A percentile compares a stretch with the other conserved stretches of the same genome.
These are phyloP conservation scores for Malthinus flaveolus DNA, from an alignment of 2,888 invertebrate species.

Conservation along the genomic window DNA sequence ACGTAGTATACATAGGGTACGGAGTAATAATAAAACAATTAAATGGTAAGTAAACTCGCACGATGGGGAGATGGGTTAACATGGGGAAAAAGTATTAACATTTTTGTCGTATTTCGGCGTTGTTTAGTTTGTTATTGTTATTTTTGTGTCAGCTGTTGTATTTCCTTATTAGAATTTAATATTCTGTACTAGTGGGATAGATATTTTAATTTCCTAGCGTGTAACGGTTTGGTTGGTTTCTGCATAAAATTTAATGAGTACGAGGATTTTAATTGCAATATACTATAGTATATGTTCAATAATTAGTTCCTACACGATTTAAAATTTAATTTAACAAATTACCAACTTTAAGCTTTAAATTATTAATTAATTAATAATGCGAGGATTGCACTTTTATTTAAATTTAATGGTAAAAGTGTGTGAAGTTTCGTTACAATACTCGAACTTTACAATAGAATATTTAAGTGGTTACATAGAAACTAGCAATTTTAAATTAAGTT, in stretches of 20 bases:
- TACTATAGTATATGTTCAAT: slow-evolving; percentile 8
- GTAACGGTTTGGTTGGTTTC: slow-evolving; percentile 2
- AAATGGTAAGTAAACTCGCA: too few relatives aligned
- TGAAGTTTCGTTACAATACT: slow-evolving; percentile 1
- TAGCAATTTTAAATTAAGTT: slow-evolving; percentile 18
- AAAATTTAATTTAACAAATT: background rate
- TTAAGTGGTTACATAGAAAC: slow-evolving; percentile 14
- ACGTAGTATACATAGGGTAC: too few relatives aligned
- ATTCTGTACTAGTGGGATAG: too few relatives aligned
- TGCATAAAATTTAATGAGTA: slow-evolving; percentile 12
- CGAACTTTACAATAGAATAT: slow-evolving; percentile 7
- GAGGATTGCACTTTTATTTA: background rate
- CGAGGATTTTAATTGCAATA: slow-evolving; percentile 22
- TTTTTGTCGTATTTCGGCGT: too few relatives aligned
- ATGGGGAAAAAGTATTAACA: too few relatives aligned
- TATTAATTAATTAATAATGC: background rate
- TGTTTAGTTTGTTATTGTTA: too few relatives aligned
- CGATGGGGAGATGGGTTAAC: too few relatives aligned
- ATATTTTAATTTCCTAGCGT: too few relatives aligned
- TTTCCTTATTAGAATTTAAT: too few relatives aligned
- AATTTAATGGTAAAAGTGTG: slow-evolving; percentile 1
- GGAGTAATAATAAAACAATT: too few relatives aligned
- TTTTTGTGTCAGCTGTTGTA: too few relatives aligned
- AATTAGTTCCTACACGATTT: slow-evolving; percentile 25
- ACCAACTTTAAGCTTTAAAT: too few relatives aligned